Evolutionary conservation across 2,113 vertebrate species (phyloP), one percentile per base, ranked within the genome.

Genomic region (Colinus virginianus): DNA sequence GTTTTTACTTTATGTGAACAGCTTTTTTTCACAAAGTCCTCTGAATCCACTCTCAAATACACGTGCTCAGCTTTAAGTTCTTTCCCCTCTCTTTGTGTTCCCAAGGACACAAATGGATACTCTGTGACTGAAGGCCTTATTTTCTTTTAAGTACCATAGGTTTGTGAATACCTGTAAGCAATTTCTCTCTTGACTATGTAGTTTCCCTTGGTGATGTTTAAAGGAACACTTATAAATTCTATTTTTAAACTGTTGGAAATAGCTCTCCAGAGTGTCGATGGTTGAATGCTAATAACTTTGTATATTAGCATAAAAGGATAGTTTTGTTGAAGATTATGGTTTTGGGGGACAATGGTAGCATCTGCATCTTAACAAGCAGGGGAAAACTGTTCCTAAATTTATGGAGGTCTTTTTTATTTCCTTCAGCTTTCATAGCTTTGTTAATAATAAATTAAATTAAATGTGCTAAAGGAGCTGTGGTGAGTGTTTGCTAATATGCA

Each of bases 371-470:
- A 71, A 45, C 45, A 59, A 90, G 49, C 38, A 75, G 78, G 56
- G 12, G 5, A 25, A 75, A 82, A 20, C 13, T 76, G 40, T 58
- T 91, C 34, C 42, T 40, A 63, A 30, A 59, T 79, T 96, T 92
- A 58, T 56, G 40, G 62, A 92, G 36, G 67, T 26, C 51, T 87
- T 92, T 91, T 90, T 75, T 51, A 34, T 71, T 75, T 94, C 53
- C 78, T 84, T 81, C 77, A 70, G 32, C 62, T 84, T 87, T 71
- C 25, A 34, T 38, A 69, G 48, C 79, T 88, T 78, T 86, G 71
- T 78, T 91, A 87, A 89, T 87, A 66, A 36, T 78, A 87, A 95
- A 96, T 95, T 93, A 67, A 92, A 85, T 90, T 94, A 96, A 91
- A 21, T 22, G 87, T 81, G 46, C 53, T 78, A 59, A 96, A 96